Evolutionary conservation across 2,888 invertebrate genomes (phyloP), one percentile per base, ranked within the genome.

Genomic region (Apodemia zela): DNA sequence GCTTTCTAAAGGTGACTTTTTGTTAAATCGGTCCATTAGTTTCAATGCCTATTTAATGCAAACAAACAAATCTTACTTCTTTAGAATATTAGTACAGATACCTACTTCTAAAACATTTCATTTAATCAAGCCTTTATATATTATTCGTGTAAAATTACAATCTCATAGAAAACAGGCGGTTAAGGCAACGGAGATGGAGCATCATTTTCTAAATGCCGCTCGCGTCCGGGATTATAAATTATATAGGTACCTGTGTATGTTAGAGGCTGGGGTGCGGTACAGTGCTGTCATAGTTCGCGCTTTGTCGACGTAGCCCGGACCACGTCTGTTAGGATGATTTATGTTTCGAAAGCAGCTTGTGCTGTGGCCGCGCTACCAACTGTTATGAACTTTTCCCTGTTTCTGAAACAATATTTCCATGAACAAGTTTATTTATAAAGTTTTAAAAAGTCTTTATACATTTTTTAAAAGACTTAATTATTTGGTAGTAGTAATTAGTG

Each of bases 171-270:
- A 67, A 57, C 65, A 71, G 68, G 71, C 73, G 71, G 75, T 74
- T 74, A 75, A 76, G 72, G 72, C 67, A 68, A 69, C 67, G 72
- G 75, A 75, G 76, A 76, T 74, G 73, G 69, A 70, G 72, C 72
- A 79, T 80, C 76, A 75, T 74, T 75, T 74, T 72, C 71, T 69
- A 63, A 73, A 73, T 73, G 73, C 71, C 69, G 64, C 71, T 71
- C 65, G 67, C 71, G 68, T 67, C 65, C 66, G 73, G 74, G 73
- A 71, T 75, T 73, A 71, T 77, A 76, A 74, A 76, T 77, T 74
- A 73, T 80, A 78, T 78, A 76, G 69, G 73, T 75, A 68, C 47
- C 68, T 66, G 68, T 69, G 67, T 70, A 67, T 65, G 65, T 65
- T 21, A 68, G 73, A 68, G 69, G 68, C 68, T 71, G 71, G 69